A percentile compares a stretch with the other conserved stretches of the same genome.
These are phyloP conservation scores for Zaprionus ornatus DNA, from an alignment of 1,140 invertebrate species.

Conservation along the genomic window DNA sequence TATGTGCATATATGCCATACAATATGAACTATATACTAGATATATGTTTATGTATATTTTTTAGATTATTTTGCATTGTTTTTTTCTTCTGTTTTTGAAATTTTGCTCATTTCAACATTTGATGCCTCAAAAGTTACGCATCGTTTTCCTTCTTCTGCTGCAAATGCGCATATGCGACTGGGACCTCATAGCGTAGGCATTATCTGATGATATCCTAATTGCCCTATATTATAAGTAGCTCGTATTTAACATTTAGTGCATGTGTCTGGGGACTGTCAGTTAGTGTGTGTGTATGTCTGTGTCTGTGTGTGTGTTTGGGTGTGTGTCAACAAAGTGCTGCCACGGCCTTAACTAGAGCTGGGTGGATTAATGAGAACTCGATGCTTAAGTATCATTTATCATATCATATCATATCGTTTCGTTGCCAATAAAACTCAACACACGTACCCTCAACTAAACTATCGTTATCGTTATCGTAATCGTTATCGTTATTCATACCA, in stretches of 20 bases:
- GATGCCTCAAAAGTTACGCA: constrained; percentile 52
- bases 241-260: constrained; percentile 76
- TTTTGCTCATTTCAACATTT: constrained; percentile 60
- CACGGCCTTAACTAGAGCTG: constrained; percentile 64
- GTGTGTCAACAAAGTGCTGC: constrained; percentile 69
- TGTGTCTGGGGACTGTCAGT: constrained; percentile 34
- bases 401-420: constrained; percentile 42
- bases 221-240: constrained; percentile 62
- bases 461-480: constrained; percentile 39
- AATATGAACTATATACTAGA: neutral
- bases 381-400: constrained; percentile 55
- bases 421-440: constrained; percentile 81
- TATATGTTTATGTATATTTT: constrained; percentile 11
- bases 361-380: constrained; percentile 58
- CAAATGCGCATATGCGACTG: constrained; percentile 60
- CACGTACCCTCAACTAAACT: constrained; percentile 68
- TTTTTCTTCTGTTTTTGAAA: constrained; percentile 44
- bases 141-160: constrained; percentile 34
- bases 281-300: constrained; percentile 33
- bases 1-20: neutral
- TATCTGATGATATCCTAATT: constrained; percentile 62
- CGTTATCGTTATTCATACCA: constrained; percentile 37
- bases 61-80: constrained; percentile 35
- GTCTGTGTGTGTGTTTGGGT: constrained; percentile 36
- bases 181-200: constrained; percentile 64